Percentiles rank a stretch among this genome's conserved stretches.
phyloP scores from a whole-genome alignment of 1,140 invertebrate genomes.

The Metopolophium dirhodum region DNA sequence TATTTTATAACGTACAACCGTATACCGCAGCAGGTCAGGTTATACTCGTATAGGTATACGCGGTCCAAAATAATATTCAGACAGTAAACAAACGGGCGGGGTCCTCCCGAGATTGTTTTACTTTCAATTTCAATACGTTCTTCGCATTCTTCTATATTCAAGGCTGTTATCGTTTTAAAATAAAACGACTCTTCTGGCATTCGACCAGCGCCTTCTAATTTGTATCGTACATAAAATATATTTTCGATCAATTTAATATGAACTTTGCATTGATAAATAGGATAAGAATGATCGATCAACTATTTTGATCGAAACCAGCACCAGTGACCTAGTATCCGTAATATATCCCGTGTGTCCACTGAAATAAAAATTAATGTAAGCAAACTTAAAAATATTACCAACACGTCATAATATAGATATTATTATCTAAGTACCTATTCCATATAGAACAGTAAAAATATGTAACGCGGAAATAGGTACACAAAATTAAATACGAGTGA shows the following conservation, averaged over 20 bases:
- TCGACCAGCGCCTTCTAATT: conserved; percentile 26
- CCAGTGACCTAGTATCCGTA: not conserved
- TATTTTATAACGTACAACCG: not conserved
- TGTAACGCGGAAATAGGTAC: not conserved
- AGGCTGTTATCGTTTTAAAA: conserved; percentile 49
- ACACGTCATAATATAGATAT: not conserved
- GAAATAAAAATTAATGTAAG: not conserved
- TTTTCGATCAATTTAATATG: not conserved
- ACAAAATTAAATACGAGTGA: not conserved
- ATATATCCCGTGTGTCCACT: not conserved
- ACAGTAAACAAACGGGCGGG: not conserved
- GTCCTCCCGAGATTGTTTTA: conserved; percentile 25
- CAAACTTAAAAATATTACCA: not conserved
- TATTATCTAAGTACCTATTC: not conserved
- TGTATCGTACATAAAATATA: not conserved
- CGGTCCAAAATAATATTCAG: not conserved
- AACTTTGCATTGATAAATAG: not conserved
- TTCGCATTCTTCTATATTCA: conserved; percentile 51
- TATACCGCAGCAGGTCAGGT: not conserved
- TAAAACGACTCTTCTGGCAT: conserved; percentile 26
- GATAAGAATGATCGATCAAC: not conserved
- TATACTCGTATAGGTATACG: not conserved
- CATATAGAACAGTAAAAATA: not conserved
- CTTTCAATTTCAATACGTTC: conserved; percentile 49
- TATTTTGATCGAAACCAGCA: not conserved